Percentiles rank a stretch among this genome's conserved stretches.
Evolutionary conservation across 37 sponge, comb jelly and placozoan species (phyloP).

Genomic region (Chondrilla cf. caribensis): DNA sequence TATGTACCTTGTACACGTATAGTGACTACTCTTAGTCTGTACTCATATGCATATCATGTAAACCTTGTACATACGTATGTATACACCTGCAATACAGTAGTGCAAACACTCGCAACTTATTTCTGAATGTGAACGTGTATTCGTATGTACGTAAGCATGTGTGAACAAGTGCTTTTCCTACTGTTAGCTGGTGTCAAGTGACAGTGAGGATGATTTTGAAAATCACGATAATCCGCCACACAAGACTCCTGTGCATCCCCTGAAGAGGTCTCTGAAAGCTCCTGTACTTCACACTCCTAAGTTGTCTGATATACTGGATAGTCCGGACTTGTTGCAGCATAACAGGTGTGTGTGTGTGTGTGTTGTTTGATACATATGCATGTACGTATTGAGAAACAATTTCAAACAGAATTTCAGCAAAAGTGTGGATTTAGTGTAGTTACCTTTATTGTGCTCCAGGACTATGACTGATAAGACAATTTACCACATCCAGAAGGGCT

Average conservation of each 20-base stretch:
- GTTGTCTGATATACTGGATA: background rate
- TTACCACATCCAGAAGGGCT: too few species aligned
- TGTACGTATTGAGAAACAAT: background rate
- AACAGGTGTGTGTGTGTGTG: conserved; percentile 21
- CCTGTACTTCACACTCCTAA: background rate
- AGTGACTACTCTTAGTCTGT: background rate
- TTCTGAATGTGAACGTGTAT: too few species aligned
- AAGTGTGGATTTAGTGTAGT: too few species aligned
- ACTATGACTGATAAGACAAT: too few species aligned
- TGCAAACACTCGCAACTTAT: too few species aligned
- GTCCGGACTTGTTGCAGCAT: background rate
- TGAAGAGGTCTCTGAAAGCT: conserved; percentile 17
- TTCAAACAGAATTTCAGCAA: too few species aligned
- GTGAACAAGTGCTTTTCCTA: too few species aligned
- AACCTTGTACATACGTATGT: background rate
- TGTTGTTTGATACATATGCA: background rate
- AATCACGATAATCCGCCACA: background rate
- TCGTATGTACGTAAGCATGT: too few species aligned
- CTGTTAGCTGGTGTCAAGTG: background rate
- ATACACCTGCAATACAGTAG: background rate
- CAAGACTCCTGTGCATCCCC: background rate
- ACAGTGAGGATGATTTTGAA: background rate
- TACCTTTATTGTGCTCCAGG: too few species aligned
- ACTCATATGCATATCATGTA: too few species aligned
- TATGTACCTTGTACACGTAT: background rate